phyloP scores from a whole-genome alignment of 2,113 vertebrate genomes.

The Athene cunicularia region DNA sequence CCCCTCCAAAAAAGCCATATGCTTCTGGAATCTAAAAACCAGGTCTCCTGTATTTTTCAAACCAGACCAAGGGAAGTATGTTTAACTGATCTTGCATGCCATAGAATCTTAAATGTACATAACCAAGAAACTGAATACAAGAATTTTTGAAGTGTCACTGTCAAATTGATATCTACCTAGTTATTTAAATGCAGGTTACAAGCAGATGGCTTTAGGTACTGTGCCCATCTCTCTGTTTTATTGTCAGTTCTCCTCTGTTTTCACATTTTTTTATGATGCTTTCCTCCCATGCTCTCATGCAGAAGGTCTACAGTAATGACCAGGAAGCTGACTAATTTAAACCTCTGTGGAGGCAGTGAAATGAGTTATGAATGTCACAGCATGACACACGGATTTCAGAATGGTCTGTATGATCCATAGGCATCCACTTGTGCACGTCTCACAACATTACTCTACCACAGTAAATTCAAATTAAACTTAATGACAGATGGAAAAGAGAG shows the following conservation, averaged over 20 bases:
- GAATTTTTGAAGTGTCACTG: background rate
- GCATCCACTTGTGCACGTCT: background rate
- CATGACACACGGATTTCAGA: background rate
- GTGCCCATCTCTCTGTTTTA: background rate
- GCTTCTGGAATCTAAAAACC: background rate
- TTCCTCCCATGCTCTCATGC: background rate
- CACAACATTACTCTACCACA: background rate
- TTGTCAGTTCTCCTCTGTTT: background rate
- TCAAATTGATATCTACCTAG: background rate
- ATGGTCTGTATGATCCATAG: accelerated
- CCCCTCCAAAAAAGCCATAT: background rate
- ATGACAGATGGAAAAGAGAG: background rate
- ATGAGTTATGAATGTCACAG: background rate
- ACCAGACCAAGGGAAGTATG: background rate
- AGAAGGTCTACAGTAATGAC: background rate
- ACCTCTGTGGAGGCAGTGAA: background rate
- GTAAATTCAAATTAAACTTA: background rate
- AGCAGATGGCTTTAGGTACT: background rate
- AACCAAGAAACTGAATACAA: background rate
- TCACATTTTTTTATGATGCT: background rate
- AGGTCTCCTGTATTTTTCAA: background rate
- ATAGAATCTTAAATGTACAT: background rate
- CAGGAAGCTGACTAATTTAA: background rate
- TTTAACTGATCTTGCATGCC: background rate
- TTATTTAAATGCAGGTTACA: background rate